Evolutionary conservation across 2,797 vertebrate species (phyloP).

Genomic region (Pempheris klunzingeri): DNA sequence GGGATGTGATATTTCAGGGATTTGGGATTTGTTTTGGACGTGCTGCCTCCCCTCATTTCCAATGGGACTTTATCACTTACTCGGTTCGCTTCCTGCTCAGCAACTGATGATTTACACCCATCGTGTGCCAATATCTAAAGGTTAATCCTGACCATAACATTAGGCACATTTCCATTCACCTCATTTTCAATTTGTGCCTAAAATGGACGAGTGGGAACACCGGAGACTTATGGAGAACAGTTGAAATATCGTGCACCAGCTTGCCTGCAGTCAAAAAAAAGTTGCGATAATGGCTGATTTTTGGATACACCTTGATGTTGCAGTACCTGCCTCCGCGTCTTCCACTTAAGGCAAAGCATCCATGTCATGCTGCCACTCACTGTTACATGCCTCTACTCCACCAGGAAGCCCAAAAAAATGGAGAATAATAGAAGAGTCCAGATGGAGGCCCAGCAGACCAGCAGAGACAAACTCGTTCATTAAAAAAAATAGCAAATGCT

Average conservation of each 20-base stretch:
- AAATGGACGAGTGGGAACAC: neutral
- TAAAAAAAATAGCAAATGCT: slow-evolving; percentile 1
- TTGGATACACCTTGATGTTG: neutral
- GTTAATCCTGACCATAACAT: slow-evolving; percentile 6
- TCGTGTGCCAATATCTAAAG: slow-evolving; percentile 16
- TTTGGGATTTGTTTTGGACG: slow-evolving; percentile 64
- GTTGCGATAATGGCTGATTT: neutral
- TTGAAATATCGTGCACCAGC: neutral
- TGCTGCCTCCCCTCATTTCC: slow-evolving; percentile 57
- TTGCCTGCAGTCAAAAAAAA: neutral
- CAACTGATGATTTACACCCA: slow-evolving; percentile 44
- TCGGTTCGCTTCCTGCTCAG: slow-evolving; percentile 51
- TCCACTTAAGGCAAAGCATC: neutral
- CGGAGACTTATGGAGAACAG: neutral
- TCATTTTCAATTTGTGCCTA: neutral
- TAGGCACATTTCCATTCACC: neutral
- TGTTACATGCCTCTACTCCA: neutral
- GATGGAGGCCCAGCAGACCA: neutral
- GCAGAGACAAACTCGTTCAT: neutral
- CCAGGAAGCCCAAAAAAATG: neutral
- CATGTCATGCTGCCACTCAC: neutral
- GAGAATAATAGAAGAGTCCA: neutral
- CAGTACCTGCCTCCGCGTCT: neutral
- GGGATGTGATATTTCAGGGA: slow-evolving; percentile 68
- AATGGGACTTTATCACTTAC: slow-evolving; percentile 50